Base-by-base conservation (phyloP, 2,888 invertebrate species). In the Tineola bisselliella region DNA sequence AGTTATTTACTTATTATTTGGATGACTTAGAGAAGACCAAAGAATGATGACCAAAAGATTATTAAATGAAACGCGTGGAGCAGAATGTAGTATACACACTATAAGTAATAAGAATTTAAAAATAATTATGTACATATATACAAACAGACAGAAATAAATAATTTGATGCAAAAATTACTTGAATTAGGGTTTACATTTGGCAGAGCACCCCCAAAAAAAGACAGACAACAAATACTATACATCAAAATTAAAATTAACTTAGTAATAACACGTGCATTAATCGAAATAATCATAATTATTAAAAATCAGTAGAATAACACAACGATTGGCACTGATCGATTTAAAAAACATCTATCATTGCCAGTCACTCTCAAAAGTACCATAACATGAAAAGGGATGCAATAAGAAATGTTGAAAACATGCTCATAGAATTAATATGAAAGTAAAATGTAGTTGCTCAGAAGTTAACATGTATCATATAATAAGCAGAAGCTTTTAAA, bases 401-500 rank as follows among this genome's bases (percentile, higher is more conserved):
- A 17, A 48, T 48, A 15, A 15, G n/a, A 10, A 38, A n/a, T 38
- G 10, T 12, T 38, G 10, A 38, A 38, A 38, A 38, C 38, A 38
- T 38, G 38, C 38, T 38, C 6, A 38, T 38, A 38, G 10, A 38
- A 12, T 38, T 38, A 10, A 6, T 38, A 38, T 12, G 38, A 38
- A 38, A 12, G 38, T n/a, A 38, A 10, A 38, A 38, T n/a, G 10
- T 10, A 10, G n/a, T 6, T 38, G 10, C 11, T 38, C 38, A 38
- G 10, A 38, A 38, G 38, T 38, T n/a, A 38, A 38, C 38, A 38
- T 38, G 38, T 48, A 48, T 15, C 48, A 15, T 48, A 48, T 48
- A 48, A 48, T 15, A 48, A 48, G 48, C 48, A 48, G 48, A 48
- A 48, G 48, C 48, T 48, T 48, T 48, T 15, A 48, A 48, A 48